Evolutionary conservation across 2,888 invertebrate species (phyloP), one percentile per base, ranked within the genome.

Genomic region (Lobophora halterata): DNA sequence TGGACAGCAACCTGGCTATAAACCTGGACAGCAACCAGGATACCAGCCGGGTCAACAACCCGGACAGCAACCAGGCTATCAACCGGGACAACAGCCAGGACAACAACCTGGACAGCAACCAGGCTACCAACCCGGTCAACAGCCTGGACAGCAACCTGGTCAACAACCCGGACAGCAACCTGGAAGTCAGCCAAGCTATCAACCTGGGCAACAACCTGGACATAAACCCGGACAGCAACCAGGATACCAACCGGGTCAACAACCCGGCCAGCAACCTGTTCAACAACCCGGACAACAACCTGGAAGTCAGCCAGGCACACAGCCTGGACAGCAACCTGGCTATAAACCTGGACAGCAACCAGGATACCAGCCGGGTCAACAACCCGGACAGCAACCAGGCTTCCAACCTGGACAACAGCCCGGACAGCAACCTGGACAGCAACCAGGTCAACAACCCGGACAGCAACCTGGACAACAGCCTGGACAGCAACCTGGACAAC

Each of bases 1-100:
- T 9, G 58, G 79, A 12, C 65, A 74, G 57, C 72, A 72, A 38
- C 75, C 76, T 9, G 71, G 63, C 5, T 61, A 71, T 1, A 63
- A 19, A 1, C 21, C 21, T 21, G 10, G 21, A 1, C n/a, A n/a
- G n/a, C n/a, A n/a, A n/a, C n/a, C n/a, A n/a, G 21, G 21, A 21
- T 7, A n/a, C n/a, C n/a, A 49, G 14, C 70, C 77, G 3, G 65
- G 64, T 16, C 35, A 46, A 1, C 55, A 66, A 24, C 25, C 12
- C 4, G 12, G 63, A 4, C 10, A 44, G n/a, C 6, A 2, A 17
- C 13, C 21, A 10, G 21, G 21, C 21, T 21, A 43, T 58, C 29
- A 43, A 0, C 49, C 49, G 3, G 52, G 54, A 8, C 29, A 45
- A 0, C 54, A 21, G 63, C 82, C 39, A 57, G 67, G 40, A 2